Evolutionary conservation across 2,888 invertebrate genomes (phyloP), one percentile per base, ranked within the genome.

Genomic region (Poecilus cupreus): DNA sequence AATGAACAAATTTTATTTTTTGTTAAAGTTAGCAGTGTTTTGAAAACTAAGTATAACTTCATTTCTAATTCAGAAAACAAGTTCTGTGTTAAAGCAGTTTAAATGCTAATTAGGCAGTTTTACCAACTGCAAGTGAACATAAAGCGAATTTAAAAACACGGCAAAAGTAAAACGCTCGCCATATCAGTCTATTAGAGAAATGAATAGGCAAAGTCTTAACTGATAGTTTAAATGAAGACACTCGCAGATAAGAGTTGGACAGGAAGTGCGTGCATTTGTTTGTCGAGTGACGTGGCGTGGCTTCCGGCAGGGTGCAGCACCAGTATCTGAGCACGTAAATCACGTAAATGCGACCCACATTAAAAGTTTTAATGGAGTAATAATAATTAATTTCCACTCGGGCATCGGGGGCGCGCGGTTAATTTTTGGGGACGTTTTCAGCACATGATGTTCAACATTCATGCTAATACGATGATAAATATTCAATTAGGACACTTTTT

Each of bases 281-380:
- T 13, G 43, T 43, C 11, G 13, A 32, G 32, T 43, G 43, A 43
- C 43, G n/a, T 43, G 0, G 43, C 43, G n/a, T 43, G 0, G 43
- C 8, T 43, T 43, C 43, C 43, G 43, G 43, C 43, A n/a, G n/a
- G 1, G n/a, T 43, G n/a, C 4, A 32, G 4, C 2, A 8, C 1
- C 4, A 32, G 43, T 13, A 43, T 43, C n/a, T 43, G 8, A 10
- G 43, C 43, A 43, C 43, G 43, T 43, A 43, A 43, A 43, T 43
- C 43, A 43, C 43, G 43, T 2, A 43, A 43, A 32, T 43, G n/a
- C 43, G 43, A 43, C 43, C 43, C 43, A 3, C 26, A 60, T 60
- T 60, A 24, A 60, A 60, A 60, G n/a, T 60, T 60, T 60, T 60
- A 60, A 60, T 60, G 60, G 60, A 26, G 60, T 60, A 24, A 60